Base-by-base conservation (phyloP, 2,888 invertebrate genomes). In the Eupithecia abbreviata region DNA sequence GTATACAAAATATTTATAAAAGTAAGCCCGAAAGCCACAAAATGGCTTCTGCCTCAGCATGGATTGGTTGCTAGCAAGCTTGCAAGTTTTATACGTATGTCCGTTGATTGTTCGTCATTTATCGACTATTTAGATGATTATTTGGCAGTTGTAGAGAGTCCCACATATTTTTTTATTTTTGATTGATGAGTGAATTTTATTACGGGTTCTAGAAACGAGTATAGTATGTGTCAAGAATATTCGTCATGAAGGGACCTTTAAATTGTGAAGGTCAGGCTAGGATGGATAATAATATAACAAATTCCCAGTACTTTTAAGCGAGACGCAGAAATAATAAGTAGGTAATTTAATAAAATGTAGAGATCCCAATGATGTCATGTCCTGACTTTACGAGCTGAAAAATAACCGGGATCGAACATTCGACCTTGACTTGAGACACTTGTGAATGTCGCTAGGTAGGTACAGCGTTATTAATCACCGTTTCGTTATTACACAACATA, bases 401-500 rank as follows among this genome's bases (percentile, higher is more conserved):
- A 62, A 30, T 30, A 30, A 18, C 62, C 62, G 12, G 12, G 30
- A 62, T 18, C 4, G 12, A 62, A 30, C 62, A 62, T 62, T 62
- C 18, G 62, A 62, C 62, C 62, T 18, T 62, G 10, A 62, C 62
- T 58, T n/a, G n/a, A 18, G 30, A 30, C 10, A 30, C 58, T 30
- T 62, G 10, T 62, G 62, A 30, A 62, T 62, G 62, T 58, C 58
- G 18, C 58, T 18, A 58, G 18, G 58, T 58, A 18, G 18, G 2
- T 58, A 58, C 30, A 62, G 62, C 30, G 18, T 30, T 62, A 62
- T 62, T 30, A 30, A 62, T 30, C 62, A 62, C 62, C 10, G 30
- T 30, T 30, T 30, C n/a, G 62, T 62, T 30, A 62, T 62, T 62
- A 62, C 62, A 62, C 30, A 62, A 62, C 62, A 62, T 62, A 62